A percentile compares a stretch with the other conserved stretches of the same genome.
Conservation (phyloP, 1,140 invertebrate species). For the Aphaenogaster rudis region DNA sequence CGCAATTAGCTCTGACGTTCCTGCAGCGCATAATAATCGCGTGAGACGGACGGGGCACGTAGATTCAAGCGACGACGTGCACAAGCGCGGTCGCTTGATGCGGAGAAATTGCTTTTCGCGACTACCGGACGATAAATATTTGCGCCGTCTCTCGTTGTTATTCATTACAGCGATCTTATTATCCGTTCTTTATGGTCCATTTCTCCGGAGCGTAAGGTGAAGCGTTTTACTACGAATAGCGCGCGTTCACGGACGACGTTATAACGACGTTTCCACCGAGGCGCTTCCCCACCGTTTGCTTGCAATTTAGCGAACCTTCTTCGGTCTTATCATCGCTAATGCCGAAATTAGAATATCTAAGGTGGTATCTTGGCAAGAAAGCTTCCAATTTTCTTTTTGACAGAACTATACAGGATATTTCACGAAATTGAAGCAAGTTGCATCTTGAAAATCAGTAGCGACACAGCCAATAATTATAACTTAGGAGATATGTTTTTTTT, state of each 20-base stretch:
- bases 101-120: constrained; percentile 38
- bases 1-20: neutral
- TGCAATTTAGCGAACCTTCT: neutral
- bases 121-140: constrained; percentile 37
- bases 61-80: constrained; percentile 3
- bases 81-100: constrained; percentile 3
- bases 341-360: constrained; percentile 37
- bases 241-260: constrained; percentile 12
- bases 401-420: neutral
- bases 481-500: neutral
- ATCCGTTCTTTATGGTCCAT: constrained; percentile 53
- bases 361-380: neutral
- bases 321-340: constrained; percentile 18
- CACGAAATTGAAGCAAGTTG: neutral
- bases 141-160: constrained; percentile 35
- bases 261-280: neutral
- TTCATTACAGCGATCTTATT: constrained; percentile 57
- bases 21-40: constrained; percentile 23
- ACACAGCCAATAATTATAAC: neutral
- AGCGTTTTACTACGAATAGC: constrained; percentile 25
- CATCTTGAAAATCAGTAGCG: neutral
- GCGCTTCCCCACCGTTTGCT: neutral
- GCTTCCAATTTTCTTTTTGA: neutral
- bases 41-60: constrained; percentile 1
- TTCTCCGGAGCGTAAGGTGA: constrained; percentile 23